Evolutionary conservation across 2,113 vertebrate genomes (phyloP).

Genomic region (Fukomys damarensis): DNA sequence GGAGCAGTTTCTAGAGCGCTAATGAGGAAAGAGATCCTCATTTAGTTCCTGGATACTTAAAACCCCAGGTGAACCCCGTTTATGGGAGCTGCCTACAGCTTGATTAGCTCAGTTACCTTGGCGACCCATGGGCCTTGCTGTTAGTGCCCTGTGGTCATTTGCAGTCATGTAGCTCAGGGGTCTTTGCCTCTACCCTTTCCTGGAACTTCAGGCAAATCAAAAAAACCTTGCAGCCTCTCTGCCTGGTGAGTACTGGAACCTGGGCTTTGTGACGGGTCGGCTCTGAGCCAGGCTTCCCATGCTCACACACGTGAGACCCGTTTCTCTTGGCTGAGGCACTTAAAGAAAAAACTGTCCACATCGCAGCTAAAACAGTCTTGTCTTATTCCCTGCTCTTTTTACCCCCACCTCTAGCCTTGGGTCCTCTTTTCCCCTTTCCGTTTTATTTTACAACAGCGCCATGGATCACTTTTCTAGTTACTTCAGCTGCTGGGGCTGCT

Average conservation of each 20-base stretch:
- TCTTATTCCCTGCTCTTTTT: background rate
- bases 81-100: background rate
- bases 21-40: background rate
- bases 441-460: background rate
- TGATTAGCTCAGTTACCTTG: background rate
- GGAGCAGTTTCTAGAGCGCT: conserved; percentile 29
- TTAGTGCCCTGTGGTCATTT: background rate
- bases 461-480: background rate
- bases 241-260: conserved; percentile 51
- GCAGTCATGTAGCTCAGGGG: background rate
- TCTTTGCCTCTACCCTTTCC: background rate
- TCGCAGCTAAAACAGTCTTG: background rate
- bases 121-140: background rate
- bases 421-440: background rate
- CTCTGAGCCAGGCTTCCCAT: conserved; percentile 49
- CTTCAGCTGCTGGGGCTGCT: background rate
- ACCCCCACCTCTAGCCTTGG: background rate
- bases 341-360: background rate
- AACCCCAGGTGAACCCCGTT: background rate
- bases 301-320: conserved; percentile 72
- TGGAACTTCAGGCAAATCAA: background rate
- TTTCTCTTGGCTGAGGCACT: conserved; percentile 70
- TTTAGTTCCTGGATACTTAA: background rate
- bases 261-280: conserved; percentile 41
- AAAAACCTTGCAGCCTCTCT: conserved; percentile 9